Evolutionary conservation across 2,113 vertebrate species (phyloP).

Genomic region (Corydoras sp.): DNA sequence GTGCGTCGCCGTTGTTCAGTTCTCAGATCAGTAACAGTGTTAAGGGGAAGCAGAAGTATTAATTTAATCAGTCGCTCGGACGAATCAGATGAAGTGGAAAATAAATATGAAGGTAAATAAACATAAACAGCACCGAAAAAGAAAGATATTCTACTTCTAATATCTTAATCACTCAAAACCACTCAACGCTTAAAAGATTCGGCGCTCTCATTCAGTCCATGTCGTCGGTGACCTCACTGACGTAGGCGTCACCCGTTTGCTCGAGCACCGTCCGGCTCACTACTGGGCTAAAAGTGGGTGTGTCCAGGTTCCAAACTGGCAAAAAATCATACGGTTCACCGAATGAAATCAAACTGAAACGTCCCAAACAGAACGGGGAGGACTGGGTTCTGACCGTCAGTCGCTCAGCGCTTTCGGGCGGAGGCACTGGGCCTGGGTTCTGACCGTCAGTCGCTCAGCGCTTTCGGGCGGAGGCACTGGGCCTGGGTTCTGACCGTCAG

Average conservation of each 20-base stretch:
- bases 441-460: background rate
- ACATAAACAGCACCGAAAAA: conserved; percentile 15
- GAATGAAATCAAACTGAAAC: conserved; percentile 23
- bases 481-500: background rate
- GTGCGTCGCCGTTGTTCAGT: conserved; percentile 1
- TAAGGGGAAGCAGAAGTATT: background rate
- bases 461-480: conserved; percentile 30
- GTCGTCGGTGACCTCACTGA: no score
- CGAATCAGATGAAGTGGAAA: conserved; percentile 28
- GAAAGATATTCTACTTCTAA: conserved; percentile 6
- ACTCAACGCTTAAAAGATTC: conserved; percentile 29
- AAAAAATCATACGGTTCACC: conserved; percentile 28
- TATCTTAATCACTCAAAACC: conserved; percentile 34
- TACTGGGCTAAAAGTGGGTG: conserved; percentile 10
- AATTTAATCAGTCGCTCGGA: background rate
- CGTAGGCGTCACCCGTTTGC: no score
- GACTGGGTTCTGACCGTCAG: background rate
- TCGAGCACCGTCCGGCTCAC: background rate
- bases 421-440: conserved; percentile 25
- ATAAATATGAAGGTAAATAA: conserved; percentile 32
- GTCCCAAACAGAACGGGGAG: background rate
- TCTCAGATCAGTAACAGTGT: conserved; percentile 30
- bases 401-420: background rate
- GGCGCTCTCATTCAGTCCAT: background rate
- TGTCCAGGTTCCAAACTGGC: conserved; percentile 7